Evolutionary conservation across 2,797 vertebrate genomes (phyloP), one percentile per base, ranked within the genome.

Genomic region (Enteromius unitaeniatus): DNA sequence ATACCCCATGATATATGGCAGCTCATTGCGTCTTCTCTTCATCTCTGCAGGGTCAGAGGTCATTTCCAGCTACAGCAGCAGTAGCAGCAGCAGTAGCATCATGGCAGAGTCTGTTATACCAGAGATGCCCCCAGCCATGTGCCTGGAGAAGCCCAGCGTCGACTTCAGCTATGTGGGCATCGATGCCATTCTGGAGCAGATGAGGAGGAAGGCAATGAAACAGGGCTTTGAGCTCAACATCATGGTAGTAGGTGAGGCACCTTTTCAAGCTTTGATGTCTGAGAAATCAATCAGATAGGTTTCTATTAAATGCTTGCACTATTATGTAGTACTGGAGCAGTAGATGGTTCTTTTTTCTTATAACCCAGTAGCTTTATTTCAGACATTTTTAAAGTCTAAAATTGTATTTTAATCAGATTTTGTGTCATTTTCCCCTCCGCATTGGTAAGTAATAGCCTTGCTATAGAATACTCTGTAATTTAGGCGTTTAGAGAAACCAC

Each of bases 131-230:
- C 88, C 88, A 0, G 87, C 89, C 0, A 64, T 91, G 0, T 94
- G 96, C 60, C 94, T 90, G 0, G 97, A 98, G 89, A 97, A 96
- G 74, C 92, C 94, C 0, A 89, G 94, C 0, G 86, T 88, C 0
- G 98, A 99, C 91, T 99, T 99, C 2, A 97, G 96, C 89, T 99
- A 99, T 0, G 97, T 99, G 92, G 98, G 98, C 47, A 99, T 99
- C 0, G 98, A 99, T 0, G 97, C 98, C 89, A 99, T 99, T 91
- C 94, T 99, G 89, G 98, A 99, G 90, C 98, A 99, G 94, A 98
- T 99, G 97, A 96, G 97, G 89, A 93, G 97, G 89, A 99, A 99
- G 92, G 98, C 98, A 86, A 99, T 99, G 98, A 99, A 99, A 89
- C 97, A 99, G 90, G 98, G 98, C 0, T 99, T 99, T 0, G 97